Percentiles rank a stretch among this genome's conserved stretches.
phyloP scores from a whole-genome alignment of 2,888 invertebrate species.

The Lochmaea capreae region DNA sequence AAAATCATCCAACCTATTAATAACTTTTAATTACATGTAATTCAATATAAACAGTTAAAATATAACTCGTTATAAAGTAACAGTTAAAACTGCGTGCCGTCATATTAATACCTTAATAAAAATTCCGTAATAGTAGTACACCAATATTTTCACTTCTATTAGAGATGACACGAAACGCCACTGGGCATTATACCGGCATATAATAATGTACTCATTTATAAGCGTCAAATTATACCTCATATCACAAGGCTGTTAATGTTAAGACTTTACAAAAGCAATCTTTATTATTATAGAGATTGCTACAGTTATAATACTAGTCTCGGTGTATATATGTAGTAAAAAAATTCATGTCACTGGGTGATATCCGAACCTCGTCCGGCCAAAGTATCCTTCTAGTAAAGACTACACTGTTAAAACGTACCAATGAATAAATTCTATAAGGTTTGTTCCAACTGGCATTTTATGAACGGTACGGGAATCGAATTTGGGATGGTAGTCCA shows the following conservation, averaged over 20 bases:
- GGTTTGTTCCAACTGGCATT: no score
- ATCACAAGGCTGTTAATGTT: not conserved
- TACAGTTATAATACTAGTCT: conserved; percentile 10
- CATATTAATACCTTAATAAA: no score
- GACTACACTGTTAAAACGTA: not conserved
- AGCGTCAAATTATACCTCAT: conserved; percentile 7
- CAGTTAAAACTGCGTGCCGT: no score
- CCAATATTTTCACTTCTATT: not conserved
- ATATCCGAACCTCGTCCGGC: not conserved
- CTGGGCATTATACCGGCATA: not conserved
- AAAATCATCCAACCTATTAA: no score
- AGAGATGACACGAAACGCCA: not conserved
- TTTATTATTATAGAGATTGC: not conserved
- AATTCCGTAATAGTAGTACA: no score
- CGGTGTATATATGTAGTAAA: not conserved
- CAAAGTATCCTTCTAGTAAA: not conserved
- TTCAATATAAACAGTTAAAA: no score
- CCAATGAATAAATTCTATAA: not conserved
- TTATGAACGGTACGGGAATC: no score
- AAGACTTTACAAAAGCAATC: not conserved
- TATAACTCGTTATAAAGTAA: no score
- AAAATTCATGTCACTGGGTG: conserved; percentile 9
- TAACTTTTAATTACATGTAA: no score
- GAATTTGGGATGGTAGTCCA: no score
- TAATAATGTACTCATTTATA: conserved; percentile 6